phyloP scores from a whole-genome alignment of 2,113 vertebrate genomes.

The Dasypus novemcinctus region DNA sequence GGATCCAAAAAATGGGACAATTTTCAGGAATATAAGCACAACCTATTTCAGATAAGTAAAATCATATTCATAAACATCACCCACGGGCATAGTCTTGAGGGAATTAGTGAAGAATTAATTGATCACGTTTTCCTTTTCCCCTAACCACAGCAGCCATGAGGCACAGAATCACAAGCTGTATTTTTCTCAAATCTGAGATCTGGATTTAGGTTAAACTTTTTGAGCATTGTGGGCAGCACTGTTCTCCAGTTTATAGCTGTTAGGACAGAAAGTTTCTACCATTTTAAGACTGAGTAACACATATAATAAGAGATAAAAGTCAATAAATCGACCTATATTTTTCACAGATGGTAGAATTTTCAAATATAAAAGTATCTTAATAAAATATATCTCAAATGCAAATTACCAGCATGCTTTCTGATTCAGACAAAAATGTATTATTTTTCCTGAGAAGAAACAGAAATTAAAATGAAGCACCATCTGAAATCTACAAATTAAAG shows the following conservation, averaged over 20 bases:
- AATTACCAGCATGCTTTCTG: slow-evolving; percentile 50
- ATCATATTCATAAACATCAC: slow-evolving; percentile 45
- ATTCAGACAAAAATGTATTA: slow-evolving; percentile 48
- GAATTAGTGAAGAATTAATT: slow-evolving; percentile 73
- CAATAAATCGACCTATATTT: slow-evolving; percentile 56
- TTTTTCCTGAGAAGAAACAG: slow-evolving; percentile 50
- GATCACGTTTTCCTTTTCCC: slow-evolving; percentile 12
- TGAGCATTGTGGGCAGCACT: background rate
- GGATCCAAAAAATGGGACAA: slow-evolving; percentile 73
- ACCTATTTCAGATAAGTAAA: slow-evolving; percentile 66
- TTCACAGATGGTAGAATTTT: slow-evolving; percentile 40
- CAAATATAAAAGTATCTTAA: slow-evolving; percentile 62
- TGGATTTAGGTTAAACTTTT: slow-evolving; percentile 64
- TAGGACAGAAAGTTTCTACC: background rate
- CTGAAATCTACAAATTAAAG: slow-evolving; percentile 42
- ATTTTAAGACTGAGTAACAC: slow-evolving; percentile 46
- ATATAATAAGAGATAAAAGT: slow-evolving; percentile 31
- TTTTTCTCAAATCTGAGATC: slow-evolving; percentile 49
- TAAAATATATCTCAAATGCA: slow-evolving; percentile 56
- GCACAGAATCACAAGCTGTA: slow-evolving; percentile 11
- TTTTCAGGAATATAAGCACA: slow-evolving; percentile 71
- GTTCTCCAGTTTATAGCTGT: background rate
- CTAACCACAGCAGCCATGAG: background rate
- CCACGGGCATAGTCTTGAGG: slow-evolving; percentile 42
- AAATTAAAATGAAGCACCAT: slow-evolving; percentile 58